These are phyloP conservation scores for Drosophila planitibia DNA, from an alignment of 2,888 invertebrate species.

Conservation along the genomic window DNA sequence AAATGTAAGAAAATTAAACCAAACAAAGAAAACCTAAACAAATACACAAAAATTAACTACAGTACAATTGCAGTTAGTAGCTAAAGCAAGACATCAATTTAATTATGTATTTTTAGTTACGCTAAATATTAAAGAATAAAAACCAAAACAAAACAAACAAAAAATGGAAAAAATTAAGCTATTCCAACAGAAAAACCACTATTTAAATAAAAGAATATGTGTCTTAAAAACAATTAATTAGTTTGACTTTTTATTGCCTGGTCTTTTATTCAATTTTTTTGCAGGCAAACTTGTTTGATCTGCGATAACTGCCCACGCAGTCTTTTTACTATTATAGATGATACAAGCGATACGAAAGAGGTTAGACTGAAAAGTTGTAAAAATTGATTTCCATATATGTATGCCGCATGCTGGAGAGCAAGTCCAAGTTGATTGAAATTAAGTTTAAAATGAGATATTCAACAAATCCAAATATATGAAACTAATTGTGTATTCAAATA, in stretches of 20 bases:
- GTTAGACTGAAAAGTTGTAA: conserved; percentile 4
- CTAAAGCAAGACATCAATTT: conserved; percentile 52
- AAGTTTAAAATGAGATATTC: background rate
- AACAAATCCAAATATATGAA: background rate
- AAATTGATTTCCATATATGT: background rate
- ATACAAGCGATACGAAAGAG: conserved; percentile 21
- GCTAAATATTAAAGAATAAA: conserved; percentile 42
- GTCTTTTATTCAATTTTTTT: conserved; percentile 36
- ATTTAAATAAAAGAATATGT: conserved; percentile 81
- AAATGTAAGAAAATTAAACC: conserved; percentile 39
- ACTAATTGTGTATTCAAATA: background rate
- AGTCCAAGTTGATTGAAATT: background rate
- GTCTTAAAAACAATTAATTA: conserved; percentile 72
- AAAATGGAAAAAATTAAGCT: conserved; percentile 24
- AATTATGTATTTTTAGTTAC: conserved; percentile 60
- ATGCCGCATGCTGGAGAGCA: background rate
- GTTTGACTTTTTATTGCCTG: conserved; percentile 61
- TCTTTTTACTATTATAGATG: conserved; percentile 20
- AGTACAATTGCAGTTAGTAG: conserved; percentile 62
- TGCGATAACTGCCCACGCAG: conserved; percentile 41
- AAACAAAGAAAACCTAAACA: conserved; percentile 30
- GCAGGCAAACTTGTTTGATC: conserved; percentile 59
- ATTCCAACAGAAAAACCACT: conserved; percentile 66
- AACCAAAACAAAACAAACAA: conserved; percentile 7
- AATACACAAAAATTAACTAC: conserved; percentile 43